Conservation (phyloP, 2,888 invertebrate genomes). For the Prionchulus punctatus region DNA sequence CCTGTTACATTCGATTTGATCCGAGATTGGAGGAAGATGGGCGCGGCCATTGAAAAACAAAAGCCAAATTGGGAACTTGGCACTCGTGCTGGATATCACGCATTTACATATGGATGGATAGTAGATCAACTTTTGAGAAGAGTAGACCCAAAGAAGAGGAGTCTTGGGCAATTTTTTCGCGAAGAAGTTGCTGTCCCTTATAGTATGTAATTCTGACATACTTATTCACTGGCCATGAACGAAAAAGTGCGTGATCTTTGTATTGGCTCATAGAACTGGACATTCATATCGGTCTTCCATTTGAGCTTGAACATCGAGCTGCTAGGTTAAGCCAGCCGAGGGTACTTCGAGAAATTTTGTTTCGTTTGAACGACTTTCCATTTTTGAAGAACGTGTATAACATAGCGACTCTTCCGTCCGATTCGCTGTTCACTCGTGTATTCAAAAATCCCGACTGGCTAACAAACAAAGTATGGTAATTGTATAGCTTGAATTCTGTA, state of each 20-base stretch:
- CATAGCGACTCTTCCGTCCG: no score
- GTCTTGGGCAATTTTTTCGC: constrained; percentile 32
- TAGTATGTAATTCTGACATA: no score
- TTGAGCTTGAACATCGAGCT: constrained; percentile 24
- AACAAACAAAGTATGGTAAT: no score
- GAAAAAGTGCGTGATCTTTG: no score
- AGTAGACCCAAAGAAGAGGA: constrained; percentile 33
- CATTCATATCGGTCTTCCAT: constrained; percentile 30
- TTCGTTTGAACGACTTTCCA: no score
- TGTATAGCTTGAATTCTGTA: no score
- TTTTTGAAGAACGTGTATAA: no score
- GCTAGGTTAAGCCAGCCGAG: constrained; percentile 24
- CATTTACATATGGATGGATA: constrained; percentile 35
- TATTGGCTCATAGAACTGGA: constrained; percentile 26
- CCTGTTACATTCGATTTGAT: constrained; percentile 26
- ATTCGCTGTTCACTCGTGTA: neutral
- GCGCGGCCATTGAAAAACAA: constrained; percentile 29
- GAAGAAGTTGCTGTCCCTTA: constrained; percentile 16
- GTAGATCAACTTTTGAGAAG: constrained; percentile 34
- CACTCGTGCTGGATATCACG: constrained; percentile 35
- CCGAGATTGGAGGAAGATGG: constrained; percentile 25
- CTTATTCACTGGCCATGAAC: no score
- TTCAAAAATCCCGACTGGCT: constrained; percentile 1
- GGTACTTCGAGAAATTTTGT: no score
- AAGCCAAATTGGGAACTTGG: constrained; percentile 32